Conservation (phyloP, 2,113 vertebrate species). For the Neolamprologus ventralis region DNA sequence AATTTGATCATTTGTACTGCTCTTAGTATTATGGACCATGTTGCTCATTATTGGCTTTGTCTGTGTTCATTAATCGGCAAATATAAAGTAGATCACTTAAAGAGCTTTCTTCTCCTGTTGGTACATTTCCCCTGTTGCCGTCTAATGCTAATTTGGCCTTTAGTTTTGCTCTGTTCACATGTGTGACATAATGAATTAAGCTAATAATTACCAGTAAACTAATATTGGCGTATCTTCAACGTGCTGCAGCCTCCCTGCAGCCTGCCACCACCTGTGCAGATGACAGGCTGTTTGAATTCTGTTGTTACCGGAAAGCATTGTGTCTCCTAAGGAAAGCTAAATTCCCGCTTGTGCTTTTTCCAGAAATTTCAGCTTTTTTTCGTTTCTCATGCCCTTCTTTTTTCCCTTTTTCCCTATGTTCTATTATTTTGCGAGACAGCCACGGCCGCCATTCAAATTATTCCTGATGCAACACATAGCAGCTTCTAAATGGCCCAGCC, state of each 20-base stretch:
- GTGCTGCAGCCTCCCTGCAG: background rate
- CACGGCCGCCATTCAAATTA: constrained; percentile 54
- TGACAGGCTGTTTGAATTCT: background rate
- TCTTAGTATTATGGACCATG: background rate
- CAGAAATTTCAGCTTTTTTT: constrained; percentile 8
- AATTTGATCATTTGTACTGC: background rate
- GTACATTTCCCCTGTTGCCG: background rate
- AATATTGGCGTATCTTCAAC: background rate
- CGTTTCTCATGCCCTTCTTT: background rate
- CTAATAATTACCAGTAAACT: background rate
- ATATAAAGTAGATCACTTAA: background rate
- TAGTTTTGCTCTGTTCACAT: background rate
- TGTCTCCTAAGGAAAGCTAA: background rate
- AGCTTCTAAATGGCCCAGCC: constrained; percentile 55
- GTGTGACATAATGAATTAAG: background rate
- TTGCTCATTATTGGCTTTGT: background rate
- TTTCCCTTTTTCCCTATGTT: background rate
- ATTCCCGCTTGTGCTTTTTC: constrained; percentile 7
- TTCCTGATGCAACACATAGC: constrained; percentile 58
- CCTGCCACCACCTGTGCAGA: constrained; percentile 40
- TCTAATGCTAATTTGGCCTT: background rate
- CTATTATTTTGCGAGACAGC: constrained; percentile 18
- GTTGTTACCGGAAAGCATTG: background rate
- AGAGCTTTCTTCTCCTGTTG: background rate
- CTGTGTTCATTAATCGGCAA: background rate